Conservation (phyloP, 2,113 vertebrate genomes). For the Empidonax traillii region DNA sequence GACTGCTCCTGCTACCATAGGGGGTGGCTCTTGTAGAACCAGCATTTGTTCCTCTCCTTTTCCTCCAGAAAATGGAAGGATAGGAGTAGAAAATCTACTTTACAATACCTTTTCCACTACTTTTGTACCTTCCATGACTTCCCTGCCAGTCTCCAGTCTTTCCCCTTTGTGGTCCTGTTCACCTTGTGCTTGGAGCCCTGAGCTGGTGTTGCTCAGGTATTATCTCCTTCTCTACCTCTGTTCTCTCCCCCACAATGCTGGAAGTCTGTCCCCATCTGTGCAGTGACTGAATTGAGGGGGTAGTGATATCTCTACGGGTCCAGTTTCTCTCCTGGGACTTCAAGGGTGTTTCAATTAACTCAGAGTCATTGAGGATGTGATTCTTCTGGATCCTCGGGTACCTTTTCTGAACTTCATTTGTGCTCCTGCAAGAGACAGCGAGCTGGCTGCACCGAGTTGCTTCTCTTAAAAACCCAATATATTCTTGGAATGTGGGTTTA, state of each 20-base stretch:
- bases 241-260: neutral
- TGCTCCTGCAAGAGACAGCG: neutral
- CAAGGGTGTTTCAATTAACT: neutral
- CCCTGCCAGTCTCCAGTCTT: neutral
- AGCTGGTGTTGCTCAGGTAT: neutral
- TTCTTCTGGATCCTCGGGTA: neutral
- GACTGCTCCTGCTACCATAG: neutral
- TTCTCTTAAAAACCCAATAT: neutral
- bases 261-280: neutral
- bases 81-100: neutral
- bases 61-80: neutral
- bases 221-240: neutral
- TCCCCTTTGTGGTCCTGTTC: neutral
- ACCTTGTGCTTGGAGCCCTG: neutral
- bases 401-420: neutral
- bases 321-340: neutral
- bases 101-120: neutral
- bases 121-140: neutral
- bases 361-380: neutral
- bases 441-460: neutral
- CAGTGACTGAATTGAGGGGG: neutral
- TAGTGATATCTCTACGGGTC: neutral
- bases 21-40: neutral
- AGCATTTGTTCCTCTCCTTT: neutral
- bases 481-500: neutral